Evolutionary conservation across 1,140 invertebrate genomes (phyloP), one percentile per base, ranked within the genome.

Genomic region (Cardiocondyla obscurior): DNA sequence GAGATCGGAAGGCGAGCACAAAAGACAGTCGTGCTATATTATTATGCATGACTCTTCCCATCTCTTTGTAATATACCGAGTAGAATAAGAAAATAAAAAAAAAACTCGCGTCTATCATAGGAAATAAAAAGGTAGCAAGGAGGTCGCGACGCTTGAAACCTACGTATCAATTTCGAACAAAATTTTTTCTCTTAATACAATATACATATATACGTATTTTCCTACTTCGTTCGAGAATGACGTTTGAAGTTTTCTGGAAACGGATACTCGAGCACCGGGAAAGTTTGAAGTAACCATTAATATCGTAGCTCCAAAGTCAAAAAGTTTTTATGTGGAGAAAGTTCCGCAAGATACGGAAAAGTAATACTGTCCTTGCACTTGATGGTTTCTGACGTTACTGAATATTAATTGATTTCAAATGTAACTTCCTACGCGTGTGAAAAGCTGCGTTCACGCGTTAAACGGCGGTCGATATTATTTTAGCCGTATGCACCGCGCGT

Each of bases 1-100:
- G 55, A n/a, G 44, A 69, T 3, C 33, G 33, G 46, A 82, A 55
- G 53, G 25, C 57, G 65, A 44, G 79, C 57, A 87, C 74, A 84
- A 88, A 84, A 76, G 86, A 46, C 49, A 65, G 10, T 42, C 46
- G 16, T 36, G 46, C 67, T 46, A 64, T 53, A 77, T 76, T 64
- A 51, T 76, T 76, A 76, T 83, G 81, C 53, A 46, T 22, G 69
- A 69, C 81, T 70, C 30, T 81, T 44, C 58, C 51, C 16, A 60
- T 14, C 51, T 70, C 39, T 84, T 76, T 57, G 69, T 14, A 76
- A 60, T 72, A 49, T 70, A 62, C 81, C 69, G 65, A 25, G 55
- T 76, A 76, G 64, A 86, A 65, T 57, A 87, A n/a, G n/a, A n/a
- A n/a, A n/a, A n/a, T n/a, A n/a, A n/a, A n/a, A 81, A 88, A 70